Conservation (phyloP, 2,113 vertebrate genomes). For the Lepisosteus oculatus region DNA sequence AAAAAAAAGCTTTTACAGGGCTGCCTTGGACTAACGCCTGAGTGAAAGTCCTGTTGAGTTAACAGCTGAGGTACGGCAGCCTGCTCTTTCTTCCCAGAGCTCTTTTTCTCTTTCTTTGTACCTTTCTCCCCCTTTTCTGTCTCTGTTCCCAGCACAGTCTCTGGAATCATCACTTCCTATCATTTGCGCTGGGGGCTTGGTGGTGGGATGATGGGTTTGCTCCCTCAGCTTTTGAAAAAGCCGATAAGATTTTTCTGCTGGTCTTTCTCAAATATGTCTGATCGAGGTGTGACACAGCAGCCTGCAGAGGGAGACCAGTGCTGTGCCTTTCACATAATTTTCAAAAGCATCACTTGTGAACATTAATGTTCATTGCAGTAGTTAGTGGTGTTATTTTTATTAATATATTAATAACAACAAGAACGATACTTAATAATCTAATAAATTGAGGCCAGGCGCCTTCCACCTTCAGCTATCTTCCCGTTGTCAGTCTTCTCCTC, state of each 20-base stretch:
- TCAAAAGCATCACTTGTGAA: conserved; percentile 43
- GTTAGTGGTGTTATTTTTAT: too few species aligned
- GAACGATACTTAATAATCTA: conserved; percentile 33
- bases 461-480: conserved; percentile 54
- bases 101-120: conserved; percentile 18
- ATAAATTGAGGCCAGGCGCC: conserved; percentile 63
- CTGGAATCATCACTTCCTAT: conserved; percentile 27
- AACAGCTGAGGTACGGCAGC: conserved; percentile 14
- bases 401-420: too few species aligned
- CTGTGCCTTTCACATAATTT: conserved; percentile 47
- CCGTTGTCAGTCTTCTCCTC: conserved; percentile 94
- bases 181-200: neutral
- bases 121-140: conserved; percentile 19
- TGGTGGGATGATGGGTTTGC: conserved; percentile 26
- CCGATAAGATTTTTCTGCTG: conserved; percentile 48
- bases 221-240: conserved; percentile 38
- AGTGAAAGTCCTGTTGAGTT: conserved; percentile 39
- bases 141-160: conserved; percentile 40
- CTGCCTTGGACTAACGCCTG: conserved; percentile 48
- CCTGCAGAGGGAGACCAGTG: conserved; percentile 53
- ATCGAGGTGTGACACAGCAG: conserved; percentile 37
- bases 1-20: conserved; percentile 45
- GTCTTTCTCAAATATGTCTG: conserved; percentile 30
- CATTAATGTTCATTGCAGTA: too few species aligned
- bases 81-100: conserved; percentile 19